Conservation (phyloP, 2,797 vertebrate genomes). For the Serranus cabrilla region DNA sequence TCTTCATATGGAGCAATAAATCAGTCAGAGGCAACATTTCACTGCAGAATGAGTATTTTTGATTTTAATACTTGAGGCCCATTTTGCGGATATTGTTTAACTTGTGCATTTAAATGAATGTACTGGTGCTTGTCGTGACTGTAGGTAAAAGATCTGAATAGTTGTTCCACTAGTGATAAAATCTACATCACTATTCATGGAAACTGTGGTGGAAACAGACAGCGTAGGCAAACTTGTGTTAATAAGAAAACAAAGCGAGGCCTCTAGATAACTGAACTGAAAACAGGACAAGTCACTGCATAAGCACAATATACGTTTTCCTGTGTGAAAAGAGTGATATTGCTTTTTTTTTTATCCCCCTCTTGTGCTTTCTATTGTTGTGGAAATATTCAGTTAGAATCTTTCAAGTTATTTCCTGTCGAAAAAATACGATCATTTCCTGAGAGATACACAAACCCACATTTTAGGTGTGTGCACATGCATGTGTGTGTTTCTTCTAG, state of each 20-base stretch:
- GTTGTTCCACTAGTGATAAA: background rate
- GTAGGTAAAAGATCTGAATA: background rate
- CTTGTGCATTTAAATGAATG: background rate
- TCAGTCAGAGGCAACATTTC: background rate
- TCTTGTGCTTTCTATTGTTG: conserved; percentile 62
- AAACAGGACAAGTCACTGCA: conserved; percentile 23
- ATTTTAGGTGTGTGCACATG: background rate
- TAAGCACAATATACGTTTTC: conserved; percentile 7
- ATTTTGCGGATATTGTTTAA: background rate
- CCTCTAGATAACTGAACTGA: conserved; percentile 31
- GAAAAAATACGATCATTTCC: conserved; percentile 75
- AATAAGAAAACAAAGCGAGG: conserved; percentile 35
- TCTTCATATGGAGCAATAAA: background rate
- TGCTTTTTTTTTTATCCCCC: conserved; percentile 35
- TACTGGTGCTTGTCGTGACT: background rate
- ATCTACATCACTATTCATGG: conserved; percentile 22
- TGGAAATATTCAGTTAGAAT: conserved; percentile 68
- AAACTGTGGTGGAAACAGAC: conserved; percentile 33
- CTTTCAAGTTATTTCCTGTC: conserved; percentile 82
- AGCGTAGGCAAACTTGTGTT: conserved; percentile 30
- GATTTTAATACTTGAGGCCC: background rate
- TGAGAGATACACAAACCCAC: conserved; percentile 62
- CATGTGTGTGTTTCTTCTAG: background rate
- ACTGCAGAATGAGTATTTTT: background rate
- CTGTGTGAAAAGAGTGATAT: conserved; percentile 37